A percentile compares a stretch with the other conserved stretches of the same genome.
Evolutionary conservation across 1,140 invertebrate species (phyloP).

Genomic region (Acromyrmex heyeri): DNA sequence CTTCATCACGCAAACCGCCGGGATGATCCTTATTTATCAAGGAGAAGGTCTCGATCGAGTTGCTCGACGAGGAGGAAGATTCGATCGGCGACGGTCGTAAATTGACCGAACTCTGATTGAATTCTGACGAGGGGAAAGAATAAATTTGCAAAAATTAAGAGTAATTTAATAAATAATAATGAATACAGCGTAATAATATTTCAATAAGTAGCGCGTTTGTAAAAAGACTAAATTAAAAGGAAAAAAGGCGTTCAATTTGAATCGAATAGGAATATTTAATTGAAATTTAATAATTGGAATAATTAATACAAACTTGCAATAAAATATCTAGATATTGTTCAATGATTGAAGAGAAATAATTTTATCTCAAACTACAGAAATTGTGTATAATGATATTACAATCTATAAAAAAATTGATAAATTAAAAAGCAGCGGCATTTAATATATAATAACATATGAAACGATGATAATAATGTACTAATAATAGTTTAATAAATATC

Average conservation of each 20-base stretch:
- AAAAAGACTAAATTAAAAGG: not conserved
- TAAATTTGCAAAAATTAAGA: not conserved
- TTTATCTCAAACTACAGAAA: not conserved
- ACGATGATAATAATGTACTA: too few relatives aligned
- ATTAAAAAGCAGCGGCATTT: too few relatives aligned
- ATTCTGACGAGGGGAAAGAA: not conserved
- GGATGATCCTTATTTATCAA: constrained; percentile 54
- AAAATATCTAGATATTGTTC: not conserved
- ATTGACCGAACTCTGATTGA: constrained; percentile 15
- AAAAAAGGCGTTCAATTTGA: not conserved
- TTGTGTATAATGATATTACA: too few relatives aligned
- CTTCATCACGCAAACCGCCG: constrained; percentile 38
- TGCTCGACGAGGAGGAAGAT: not conserved
- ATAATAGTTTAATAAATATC: too few relatives aligned
- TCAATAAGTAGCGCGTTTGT: not conserved
- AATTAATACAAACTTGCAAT: not conserved
- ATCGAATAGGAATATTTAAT: not conserved
- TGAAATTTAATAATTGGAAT: not conserved
- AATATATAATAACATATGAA: too few relatives aligned
- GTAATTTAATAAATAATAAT: constrained; percentile 2
- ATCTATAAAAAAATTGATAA: too few relatives aligned
- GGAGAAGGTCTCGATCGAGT: constrained; percentile 17
- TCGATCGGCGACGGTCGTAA: constrained; percentile 1
- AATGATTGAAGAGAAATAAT: not conserved
- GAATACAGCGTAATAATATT: not conserved